Conservation (phyloP, 2,888 invertebrate species). For the Digitonthophagus gazella region DNA sequence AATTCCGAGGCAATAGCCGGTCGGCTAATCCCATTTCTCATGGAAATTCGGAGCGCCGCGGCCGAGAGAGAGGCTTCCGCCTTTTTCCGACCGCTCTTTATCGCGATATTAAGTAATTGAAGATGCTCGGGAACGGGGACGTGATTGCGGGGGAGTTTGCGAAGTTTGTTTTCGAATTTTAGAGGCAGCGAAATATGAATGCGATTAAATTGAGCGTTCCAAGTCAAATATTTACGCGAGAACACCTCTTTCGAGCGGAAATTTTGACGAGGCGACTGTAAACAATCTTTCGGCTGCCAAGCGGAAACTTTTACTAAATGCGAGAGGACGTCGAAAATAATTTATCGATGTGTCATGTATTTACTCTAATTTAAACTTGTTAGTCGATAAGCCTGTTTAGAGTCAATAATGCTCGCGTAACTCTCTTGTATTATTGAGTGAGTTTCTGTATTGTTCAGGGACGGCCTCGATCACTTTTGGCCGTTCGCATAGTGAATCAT, state of each 20-base stretch:
- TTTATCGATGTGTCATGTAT: background rate
- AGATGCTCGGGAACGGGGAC: background rate
- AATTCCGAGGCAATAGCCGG: slow-evolving; percentile 28
- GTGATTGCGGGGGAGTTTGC: background rate
- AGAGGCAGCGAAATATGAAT: background rate
- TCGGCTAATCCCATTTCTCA: slow-evolving; percentile 28
- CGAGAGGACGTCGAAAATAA: background rate
- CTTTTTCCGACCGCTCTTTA: background rate
- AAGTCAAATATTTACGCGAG: background rate
- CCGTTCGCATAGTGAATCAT: background rate
- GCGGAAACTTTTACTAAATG: background rate
- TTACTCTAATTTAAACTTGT: background rate
- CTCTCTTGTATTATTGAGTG: background rate
- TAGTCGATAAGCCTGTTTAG: background rate
- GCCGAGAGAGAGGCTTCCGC: background rate
- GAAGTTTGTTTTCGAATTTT: background rate
- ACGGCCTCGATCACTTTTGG: background rate
- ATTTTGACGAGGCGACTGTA: background rate
- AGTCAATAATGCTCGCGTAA: background rate
- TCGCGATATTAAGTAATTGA: background rate
- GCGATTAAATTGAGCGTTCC: background rate
- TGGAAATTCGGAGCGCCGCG: no score
- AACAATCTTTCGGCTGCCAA: background rate
- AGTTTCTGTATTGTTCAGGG: background rate
- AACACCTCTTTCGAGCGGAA: background rate